These are phyloP conservation scores for Haemorhous mexicanus DNA, from an alignment of 2,113 vertebrate species.

Conservation along the genomic window DNA sequence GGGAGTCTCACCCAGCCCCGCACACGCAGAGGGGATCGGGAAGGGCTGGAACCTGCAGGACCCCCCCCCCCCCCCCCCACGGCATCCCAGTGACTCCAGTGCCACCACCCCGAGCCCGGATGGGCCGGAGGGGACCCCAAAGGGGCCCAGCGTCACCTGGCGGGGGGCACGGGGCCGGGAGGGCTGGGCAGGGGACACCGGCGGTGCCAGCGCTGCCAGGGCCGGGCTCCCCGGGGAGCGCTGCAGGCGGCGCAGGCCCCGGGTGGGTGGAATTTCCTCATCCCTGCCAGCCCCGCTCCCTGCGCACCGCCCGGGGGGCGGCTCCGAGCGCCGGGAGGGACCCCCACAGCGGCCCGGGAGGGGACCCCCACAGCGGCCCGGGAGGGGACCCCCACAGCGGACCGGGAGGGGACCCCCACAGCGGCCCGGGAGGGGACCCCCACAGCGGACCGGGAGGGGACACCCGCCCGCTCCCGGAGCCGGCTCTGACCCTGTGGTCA, in stretches of 20 bases:
- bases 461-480: no score
- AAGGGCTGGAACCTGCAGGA: not conserved
- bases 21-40: no score
- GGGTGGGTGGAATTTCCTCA: not conserved
- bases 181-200: not conserved
- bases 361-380: no score
- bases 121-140: not conserved
- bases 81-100: no score
- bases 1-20: not conserved
- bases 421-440: no score
- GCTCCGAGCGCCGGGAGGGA: not conserved
- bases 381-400: no score
- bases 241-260: not conserved
- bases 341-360: no score
- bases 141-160: not conserved
- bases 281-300: not conserved
- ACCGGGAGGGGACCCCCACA: accelerated
- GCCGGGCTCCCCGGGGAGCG: not conserved
- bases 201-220: not conserved
- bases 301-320: accelerated
- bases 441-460: no score
- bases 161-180: not conserved
- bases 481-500: not conserved
- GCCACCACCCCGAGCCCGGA: not conserved
- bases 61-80: no score